Evolutionary conservation across 1,140 invertebrate species (phyloP), one percentile per base, ranked within the genome.

Genomic region (Hetaerina americana): DNA sequence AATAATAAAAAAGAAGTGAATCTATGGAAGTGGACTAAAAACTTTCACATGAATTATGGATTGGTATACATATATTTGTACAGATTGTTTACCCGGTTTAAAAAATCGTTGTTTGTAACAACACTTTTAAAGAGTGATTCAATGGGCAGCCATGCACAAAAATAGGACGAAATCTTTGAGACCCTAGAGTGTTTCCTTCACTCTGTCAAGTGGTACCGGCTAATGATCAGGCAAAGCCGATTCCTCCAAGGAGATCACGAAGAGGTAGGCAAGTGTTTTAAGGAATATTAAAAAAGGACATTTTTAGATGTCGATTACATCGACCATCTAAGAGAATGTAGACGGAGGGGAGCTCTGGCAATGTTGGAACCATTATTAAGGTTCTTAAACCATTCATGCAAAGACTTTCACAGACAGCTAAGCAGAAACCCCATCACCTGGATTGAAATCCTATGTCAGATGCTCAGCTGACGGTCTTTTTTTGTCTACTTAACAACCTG

Each of bases 1-100:
- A 57, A 57, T 57, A 57, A 57, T 57, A 57, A 57, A 57, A 57
- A 57, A 57, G 40, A 57, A 57, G 40, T 57, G 40, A 57, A 57
- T 57, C 40, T 57, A 57, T 57, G 40, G 40, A 57, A 57, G 40
- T 57, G 40, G 40, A 57, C 40, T 57, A 57, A 57, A 57, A 57
- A 57, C 15, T 57, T 57, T 57, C 40, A 57, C 22, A 57, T 57
- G 40, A 57, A n/a, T 57, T 57, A 57, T 57, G 40, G 40, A 57
- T 57, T 57, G 40, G 40, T 57, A 57, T 57, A 57, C 40, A 57
- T 57, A 57, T 57, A 57, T 57, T 57, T 57, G 40, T 57, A 57
- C 40, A 57, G 40, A 57, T 57, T 57, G 40, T 57, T 57, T 57
- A 57, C 40, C 40, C 40, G 40, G 40, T 57, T 57, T 57, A 57